These are phyloP conservation scores for Tineola bisselliella DNA, from an alignment of 2,888 invertebrate genomes.

Conservation along the genomic window DNA sequence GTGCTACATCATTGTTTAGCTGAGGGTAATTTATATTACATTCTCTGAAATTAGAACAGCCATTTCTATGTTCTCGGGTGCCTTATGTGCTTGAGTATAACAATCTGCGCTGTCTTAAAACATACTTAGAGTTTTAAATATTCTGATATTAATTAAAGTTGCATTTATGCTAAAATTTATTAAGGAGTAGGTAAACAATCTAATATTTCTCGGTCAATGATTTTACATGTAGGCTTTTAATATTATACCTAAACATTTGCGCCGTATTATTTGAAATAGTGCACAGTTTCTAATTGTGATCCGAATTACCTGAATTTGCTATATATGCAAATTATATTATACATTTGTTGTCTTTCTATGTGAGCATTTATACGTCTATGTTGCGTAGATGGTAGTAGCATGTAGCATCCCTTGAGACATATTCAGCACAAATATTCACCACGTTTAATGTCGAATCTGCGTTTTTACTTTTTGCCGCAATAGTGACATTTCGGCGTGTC, in stretches of 20 bases:
- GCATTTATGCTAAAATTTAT: too few species aligned
- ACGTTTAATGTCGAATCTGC: slow-evolving; percentile 33
- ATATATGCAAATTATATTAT: not conserved
- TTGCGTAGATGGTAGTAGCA: not conserved
- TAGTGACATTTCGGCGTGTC: slow-evolving; percentile 28
- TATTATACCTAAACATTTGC: not conserved
- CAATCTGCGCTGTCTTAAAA: too few species aligned
- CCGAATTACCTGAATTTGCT: not conserved
- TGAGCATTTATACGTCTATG: not conserved
- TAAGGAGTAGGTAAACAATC: too few species aligned
- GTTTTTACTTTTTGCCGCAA: slow-evolving; percentile 44
- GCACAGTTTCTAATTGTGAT: not conserved
- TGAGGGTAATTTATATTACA: slow-evolving; percentile 53
- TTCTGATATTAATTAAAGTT: too few species aligned
- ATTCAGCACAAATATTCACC: slow-evolving; percentile 28
- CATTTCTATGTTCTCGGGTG: not conserved
- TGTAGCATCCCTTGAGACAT: not conserved
- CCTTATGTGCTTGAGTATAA: too few species aligned
- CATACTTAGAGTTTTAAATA: too few species aligned
- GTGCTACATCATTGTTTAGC: slow-evolving; percentile 46
- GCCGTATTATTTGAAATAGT: not conserved
- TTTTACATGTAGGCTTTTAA: too few species aligned
- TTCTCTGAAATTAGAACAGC: slow-evolving; percentile 20
- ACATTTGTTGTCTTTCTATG: not conserved
- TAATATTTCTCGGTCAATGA: too few species aligned